A percentile compares a stretch with the other conserved stretches of the same genome.
These are phyloP conservation scores for Syngnathus floridae DNA, from an alignment of 2,113 vertebrate species.

Conservation along the genomic window DNA sequence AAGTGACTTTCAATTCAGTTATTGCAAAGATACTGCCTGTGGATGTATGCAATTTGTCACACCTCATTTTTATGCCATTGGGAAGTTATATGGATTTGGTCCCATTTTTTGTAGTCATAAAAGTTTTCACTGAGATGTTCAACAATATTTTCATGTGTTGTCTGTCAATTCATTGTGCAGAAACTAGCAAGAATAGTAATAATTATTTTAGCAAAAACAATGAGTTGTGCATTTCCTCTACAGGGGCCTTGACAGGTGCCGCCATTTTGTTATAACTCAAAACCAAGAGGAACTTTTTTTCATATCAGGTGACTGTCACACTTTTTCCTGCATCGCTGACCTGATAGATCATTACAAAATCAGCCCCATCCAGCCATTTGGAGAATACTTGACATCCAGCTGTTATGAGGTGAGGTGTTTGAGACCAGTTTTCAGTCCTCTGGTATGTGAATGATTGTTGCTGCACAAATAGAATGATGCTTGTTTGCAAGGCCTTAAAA, in stretches of 20 bases:
- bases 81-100: too few species aligned
- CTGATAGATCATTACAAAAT: constrained; percentile 72
- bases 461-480: not conserved
- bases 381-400: constrained; percentile 72
- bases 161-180: too few species aligned
- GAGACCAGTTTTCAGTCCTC: not conserved
- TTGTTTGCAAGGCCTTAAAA: not conserved
- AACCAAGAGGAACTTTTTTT: constrained; percentile 63
- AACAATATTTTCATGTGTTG: not conserved
- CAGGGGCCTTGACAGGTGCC: constrained; percentile 77
- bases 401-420: constrained; percentile 64
- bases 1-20: too few species aligned
- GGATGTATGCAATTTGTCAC: too few species aligned
- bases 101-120: too few species aligned
- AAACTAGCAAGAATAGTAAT: not conserved
- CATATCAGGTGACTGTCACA: constrained; percentile 70
- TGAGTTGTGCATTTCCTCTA: constrained; percentile 1
- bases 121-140: not conserved
- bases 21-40: too few species aligned
- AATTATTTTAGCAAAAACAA: not conserved
- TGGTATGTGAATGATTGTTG: not conserved
- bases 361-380: constrained; percentile 75
- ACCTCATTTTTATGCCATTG: too few species aligned
- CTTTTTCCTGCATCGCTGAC: constrained; percentile 61
- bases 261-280: constrained; percentile 80